Conservation (phyloP, 2,888 invertebrate species). For the Pseudolycoriella hygida region DNA sequence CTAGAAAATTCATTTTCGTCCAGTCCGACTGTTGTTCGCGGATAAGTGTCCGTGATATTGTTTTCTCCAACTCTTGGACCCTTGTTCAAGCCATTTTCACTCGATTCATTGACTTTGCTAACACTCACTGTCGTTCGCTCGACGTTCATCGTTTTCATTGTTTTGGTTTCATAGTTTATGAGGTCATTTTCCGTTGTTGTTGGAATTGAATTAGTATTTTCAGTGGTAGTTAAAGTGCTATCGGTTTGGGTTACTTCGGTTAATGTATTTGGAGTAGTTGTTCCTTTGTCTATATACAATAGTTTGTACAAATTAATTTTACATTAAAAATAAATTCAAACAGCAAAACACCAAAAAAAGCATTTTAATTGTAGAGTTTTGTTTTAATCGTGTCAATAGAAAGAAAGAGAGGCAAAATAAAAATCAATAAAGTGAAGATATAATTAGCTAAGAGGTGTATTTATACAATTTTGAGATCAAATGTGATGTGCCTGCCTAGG, state of each 20-base stretch:
- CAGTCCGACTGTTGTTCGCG: conserved; percentile 8
- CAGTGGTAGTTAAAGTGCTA: conserved; percentile 12
- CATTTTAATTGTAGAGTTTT: background rate
- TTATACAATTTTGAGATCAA: background rate
- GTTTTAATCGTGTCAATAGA: background rate
- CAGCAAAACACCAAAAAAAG: background rate
- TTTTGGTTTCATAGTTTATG: background rate
- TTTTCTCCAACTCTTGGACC: conserved; percentile 4
- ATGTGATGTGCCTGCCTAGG: background rate
- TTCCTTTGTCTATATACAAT: conserved; percentile 13
- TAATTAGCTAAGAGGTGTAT: no score
- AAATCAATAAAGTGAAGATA: no score
- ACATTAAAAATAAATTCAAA: background rate
- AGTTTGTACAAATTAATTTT: background rate
- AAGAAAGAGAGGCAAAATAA: no score
- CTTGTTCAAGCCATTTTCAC: conserved; percentile 2
- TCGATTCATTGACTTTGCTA: conserved; percentile 7
- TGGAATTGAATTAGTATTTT: conserved; percentile 14
- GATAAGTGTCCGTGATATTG: conserved; percentile 1
- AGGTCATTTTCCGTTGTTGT: conserved; percentile 5
- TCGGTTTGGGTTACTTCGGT: conserved; percentile 22
- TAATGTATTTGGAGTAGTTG: conserved; percentile 25
- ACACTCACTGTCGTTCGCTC: conserved; percentile 12
- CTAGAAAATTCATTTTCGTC: conserved; percentile 4
- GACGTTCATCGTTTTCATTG: background rate